Conservation (phyloP, 1,140 invertebrate species). For the Cecropterus lyciades region DNA sequence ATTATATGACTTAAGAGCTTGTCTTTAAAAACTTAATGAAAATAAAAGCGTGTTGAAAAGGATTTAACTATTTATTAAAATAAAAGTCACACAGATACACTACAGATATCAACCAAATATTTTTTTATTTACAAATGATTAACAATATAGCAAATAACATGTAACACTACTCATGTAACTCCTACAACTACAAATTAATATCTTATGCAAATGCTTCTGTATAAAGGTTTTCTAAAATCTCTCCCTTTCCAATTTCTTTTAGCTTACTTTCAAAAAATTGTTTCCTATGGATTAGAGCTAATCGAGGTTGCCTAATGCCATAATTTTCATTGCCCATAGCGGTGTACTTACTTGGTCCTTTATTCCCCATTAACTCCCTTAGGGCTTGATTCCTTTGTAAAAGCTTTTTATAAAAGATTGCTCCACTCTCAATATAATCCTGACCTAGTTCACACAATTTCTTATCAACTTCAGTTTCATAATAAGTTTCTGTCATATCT, state of each 20-base stretch:
- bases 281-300: slow-evolving; percentile 87
- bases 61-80: too few species aligned
- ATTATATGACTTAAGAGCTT: too few species aligned
- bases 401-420: slow-evolving; percentile 90
- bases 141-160: neutral
- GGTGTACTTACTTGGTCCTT: slow-evolving; percentile 86
- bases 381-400: slow-evolving; percentile 90
- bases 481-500: slow-evolving; percentile 86
- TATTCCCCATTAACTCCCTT: slow-evolving; percentile 86
- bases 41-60: too few species aligned
- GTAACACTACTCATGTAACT: neutral
- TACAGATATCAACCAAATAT: neutral
- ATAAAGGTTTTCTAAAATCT: slow-evolving; percentile 25
- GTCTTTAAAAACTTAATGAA: too few species aligned
- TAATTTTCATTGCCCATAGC: slow-evolving; percentile 88
- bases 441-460: slow-evolving; percentile 85
- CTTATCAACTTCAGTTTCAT: slow-evolving; percentile 87
- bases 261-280: slow-evolving; percentile 85
- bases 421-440: slow-evolving; percentile 88
- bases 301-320: slow-evolving; percentile 86
- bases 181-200: slow-evolving; percentile 8
- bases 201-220: slow-evolving; percentile 18
- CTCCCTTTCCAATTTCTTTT: slow-evolving; percentile 45
- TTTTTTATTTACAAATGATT: slow-evolving; percentile 18
- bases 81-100: too few species aligned